phyloP scores from a whole-genome alignment of 1,140 invertebrate species.

The Drosophila baimaii region DNA sequence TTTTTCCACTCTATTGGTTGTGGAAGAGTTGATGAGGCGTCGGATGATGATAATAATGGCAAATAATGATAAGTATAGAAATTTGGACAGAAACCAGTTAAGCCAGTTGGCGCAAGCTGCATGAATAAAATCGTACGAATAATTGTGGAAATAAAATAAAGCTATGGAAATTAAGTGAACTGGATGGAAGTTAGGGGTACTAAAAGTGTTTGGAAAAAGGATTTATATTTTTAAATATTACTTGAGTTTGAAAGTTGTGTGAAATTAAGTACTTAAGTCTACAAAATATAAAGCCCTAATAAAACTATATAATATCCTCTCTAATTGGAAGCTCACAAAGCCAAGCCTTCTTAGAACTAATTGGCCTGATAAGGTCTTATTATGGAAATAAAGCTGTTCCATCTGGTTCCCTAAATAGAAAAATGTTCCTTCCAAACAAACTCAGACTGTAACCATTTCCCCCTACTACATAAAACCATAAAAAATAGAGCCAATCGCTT shows the following conservation, averaged over 20 bases:
- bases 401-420: not conserved
- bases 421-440: conserved; percentile 2
- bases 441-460: not conserved
- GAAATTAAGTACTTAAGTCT: not conserved
- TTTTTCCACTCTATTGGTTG: conserved; percentile 9
- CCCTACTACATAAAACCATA: conserved; percentile 5
- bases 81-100: conserved; percentile 45
- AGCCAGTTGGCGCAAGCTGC: conserved; percentile 28
- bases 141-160: not conserved
- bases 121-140: conserved; percentile 4
- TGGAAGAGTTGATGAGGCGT: conserved; percentile 36
- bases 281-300: no score
- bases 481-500: conserved; percentile 29
- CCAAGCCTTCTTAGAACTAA: not conserved
- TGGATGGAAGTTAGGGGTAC: not conserved
- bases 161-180: not conserved
- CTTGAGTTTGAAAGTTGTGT: no score
- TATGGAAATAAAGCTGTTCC: not conserved
- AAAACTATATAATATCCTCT: not conserved
- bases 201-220: not conserved
- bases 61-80: conserved; percentile 55
- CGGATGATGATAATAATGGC: conserved; percentile 44
- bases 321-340: no score
- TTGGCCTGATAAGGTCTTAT: not conserved
- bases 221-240: no score